Percentiles rank a stretch among this genome's conserved stretches.
Evolutionary conservation across 37 sponge, comb jelly and placozoan species (phyloP).

Genomic region (Ephydatia muelleri): DNA sequence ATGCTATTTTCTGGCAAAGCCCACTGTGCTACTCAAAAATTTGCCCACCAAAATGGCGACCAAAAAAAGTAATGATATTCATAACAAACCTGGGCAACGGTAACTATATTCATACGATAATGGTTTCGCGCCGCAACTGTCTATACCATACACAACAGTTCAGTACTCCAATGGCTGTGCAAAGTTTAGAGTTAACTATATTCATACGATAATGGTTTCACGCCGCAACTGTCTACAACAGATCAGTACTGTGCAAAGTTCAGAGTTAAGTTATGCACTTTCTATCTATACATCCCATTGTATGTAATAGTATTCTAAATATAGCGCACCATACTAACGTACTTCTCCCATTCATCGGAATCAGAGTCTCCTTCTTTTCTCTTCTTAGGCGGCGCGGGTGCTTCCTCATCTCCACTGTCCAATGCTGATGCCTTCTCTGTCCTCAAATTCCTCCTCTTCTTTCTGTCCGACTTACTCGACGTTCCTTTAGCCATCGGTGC

Average conservation of each 20-base stretch:
- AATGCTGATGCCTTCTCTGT: slow-evolving; percentile 30
- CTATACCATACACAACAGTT: too few species aligned
- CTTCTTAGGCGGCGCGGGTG: slow-evolving; percentile 8
- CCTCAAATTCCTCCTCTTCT: slow-evolving; percentile 39
- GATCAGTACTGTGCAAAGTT: neutral
- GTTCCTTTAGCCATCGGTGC: neutral
- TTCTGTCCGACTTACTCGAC: neutral
- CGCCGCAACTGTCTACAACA: too few species aligned
- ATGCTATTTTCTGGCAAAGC: too few species aligned
- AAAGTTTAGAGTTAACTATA: too few species aligned
- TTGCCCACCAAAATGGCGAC: too few species aligned
- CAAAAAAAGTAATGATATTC: too few species aligned
- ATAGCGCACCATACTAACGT: neutral
- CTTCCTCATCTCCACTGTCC: slow-evolving; percentile 53
- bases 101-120: too few species aligned
- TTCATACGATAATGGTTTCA: too few species aligned
- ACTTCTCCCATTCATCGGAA: slow-evolving; percentile 71
- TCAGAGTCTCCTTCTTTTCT: slow-evolving; percentile 37
- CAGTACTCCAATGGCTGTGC: neutral
- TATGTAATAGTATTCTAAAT: neutral
- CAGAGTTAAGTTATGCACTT: neutral
- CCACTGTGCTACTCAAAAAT: too few species aligned
- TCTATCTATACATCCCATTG: neutral
- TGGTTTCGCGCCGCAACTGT: too few species aligned
- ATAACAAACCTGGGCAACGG: too few species aligned